Evolutionary conservation across 2,797 vertebrate genomes (phyloP).

Genomic region (Rhynchonycteris naso): DNA sequence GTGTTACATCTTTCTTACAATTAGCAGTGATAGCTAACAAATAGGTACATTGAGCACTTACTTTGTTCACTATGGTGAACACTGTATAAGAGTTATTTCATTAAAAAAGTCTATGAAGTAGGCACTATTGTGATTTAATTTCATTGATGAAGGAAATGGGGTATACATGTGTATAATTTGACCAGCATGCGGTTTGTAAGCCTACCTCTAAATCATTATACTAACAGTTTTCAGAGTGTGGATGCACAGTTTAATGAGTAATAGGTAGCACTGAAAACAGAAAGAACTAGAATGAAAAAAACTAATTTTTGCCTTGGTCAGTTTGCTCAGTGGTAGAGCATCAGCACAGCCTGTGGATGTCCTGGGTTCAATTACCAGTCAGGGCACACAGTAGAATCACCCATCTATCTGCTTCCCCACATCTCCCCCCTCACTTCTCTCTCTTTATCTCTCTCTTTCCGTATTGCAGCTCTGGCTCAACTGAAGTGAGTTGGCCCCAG

Average conservation of each 20-base stretch:
- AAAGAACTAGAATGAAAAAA: background rate
- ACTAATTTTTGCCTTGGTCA: too few relatives aligned
- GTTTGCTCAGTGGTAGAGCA: too few relatives aligned
- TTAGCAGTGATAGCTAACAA: background rate
- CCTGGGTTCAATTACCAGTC: too few relatives aligned
- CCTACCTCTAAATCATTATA: background rate
- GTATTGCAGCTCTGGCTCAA: too few relatives aligned
- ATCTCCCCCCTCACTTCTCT: too few relatives aligned
- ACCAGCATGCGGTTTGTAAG: background rate
- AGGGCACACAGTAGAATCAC: too few relatives aligned
- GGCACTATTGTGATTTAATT: background rate
- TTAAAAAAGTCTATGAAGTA: background rate
- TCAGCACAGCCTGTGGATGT: too few relatives aligned
- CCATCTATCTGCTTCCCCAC: too few relatives aligned
- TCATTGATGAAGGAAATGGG: background rate
- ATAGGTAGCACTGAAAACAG: background rate
- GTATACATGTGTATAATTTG: background rate
- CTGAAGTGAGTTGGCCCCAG: too few relatives aligned
- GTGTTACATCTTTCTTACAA: background rate
- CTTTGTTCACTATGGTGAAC: background rate
- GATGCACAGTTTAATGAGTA: background rate
- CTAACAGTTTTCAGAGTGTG: background rate
- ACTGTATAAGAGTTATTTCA: background rate
- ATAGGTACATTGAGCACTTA: background rate
- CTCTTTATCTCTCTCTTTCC: too few relatives aligned